Conservation (phyloP, 2,797 vertebrate genomes). For the Liparis tanakae region DNA sequence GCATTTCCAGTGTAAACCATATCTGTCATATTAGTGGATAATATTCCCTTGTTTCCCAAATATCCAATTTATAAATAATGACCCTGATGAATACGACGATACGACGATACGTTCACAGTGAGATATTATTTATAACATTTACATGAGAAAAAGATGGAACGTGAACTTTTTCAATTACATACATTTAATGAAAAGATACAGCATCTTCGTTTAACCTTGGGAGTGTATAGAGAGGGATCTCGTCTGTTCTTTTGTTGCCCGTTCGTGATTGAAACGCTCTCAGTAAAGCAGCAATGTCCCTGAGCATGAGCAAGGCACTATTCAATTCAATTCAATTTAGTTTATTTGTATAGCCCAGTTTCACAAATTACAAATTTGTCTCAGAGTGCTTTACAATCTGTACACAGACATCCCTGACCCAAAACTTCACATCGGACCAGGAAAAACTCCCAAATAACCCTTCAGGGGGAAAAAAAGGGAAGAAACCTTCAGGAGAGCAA, state of each 20-base stretch:
- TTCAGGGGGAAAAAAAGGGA: too few species aligned
- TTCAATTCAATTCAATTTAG: too few species aligned
- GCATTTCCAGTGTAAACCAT: neutral
- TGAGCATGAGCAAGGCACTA: conserved; percentile 57
- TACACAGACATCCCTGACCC: too few species aligned
- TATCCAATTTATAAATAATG: conserved; percentile 2
- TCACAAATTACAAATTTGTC: too few species aligned
- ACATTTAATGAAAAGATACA: neutral
- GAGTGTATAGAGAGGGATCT: neutral
- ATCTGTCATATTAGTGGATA: neutral
- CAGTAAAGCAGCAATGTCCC: conserved; percentile 32
- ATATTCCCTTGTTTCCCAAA: neutral
- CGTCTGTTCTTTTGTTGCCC: neutral
- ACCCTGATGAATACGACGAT: too few species aligned
- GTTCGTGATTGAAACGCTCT: neutral
- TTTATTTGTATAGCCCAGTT: too few species aligned
- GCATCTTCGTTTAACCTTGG: neutral
- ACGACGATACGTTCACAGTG: neutral
- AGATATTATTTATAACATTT: neutral
- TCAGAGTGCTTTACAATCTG: too few species aligned
- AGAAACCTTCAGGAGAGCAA: too few species aligned
- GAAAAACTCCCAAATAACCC: too few species aligned
- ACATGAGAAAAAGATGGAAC: neutral
- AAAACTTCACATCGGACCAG: too few species aligned
- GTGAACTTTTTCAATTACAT: neutral